Evolutionary conservation across 1,140 invertebrate genomes (phyloP).

Genomic region (Armadillidium nasatum): DNA sequence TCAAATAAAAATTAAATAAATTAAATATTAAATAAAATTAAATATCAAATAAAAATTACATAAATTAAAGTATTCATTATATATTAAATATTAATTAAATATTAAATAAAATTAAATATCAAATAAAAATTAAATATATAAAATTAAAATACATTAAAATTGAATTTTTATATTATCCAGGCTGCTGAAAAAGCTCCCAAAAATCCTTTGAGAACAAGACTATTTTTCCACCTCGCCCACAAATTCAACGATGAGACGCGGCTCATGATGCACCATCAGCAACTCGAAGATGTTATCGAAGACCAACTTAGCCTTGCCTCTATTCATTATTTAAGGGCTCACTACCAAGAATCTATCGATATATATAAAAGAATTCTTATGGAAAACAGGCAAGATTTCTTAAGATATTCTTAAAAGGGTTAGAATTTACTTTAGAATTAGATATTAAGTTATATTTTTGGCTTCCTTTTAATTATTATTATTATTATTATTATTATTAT

Average conservation of each 20-base stretch:
- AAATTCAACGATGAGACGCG: slow-evolving; percentile 84
- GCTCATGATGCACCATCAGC: slow-evolving; percentile 73
- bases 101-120: too few relatives aligned
- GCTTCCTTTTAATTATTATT: too few relatives aligned
- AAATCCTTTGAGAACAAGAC: slow-evolving; percentile 63
- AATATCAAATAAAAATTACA: background rate
- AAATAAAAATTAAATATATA: too few relatives aligned
- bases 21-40: background rate
- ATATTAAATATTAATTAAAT: too few relatives aligned
- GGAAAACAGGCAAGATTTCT: slow-evolving; percentile 70
- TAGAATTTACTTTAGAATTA: too few relatives aligned
- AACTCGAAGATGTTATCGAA: slow-evolving; percentile 80
- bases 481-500: too few relatives aligned
- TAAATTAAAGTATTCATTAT: too few relatives aligned
- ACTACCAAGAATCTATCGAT: slow-evolving; percentile 98
- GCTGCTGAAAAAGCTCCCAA: slow-evolving; percentile 57
- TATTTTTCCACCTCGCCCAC: slow-evolving; percentile 89
- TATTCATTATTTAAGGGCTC: slow-evolving; percentile 89
- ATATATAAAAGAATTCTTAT: slow-evolving; percentile 93
- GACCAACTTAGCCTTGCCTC: slow-evolving; percentile 94
- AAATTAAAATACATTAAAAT: too few relatives aligned
- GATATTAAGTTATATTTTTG: too few relatives aligned
- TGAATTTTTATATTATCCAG: slow-evolving; percentile 44
- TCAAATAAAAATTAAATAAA: too few relatives aligned
- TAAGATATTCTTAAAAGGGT: background rate